These are phyloP conservation scores for Catharus ustulatus DNA, from an alignment of 2,797 vertebrate species.

Conservation along the genomic window DNA sequence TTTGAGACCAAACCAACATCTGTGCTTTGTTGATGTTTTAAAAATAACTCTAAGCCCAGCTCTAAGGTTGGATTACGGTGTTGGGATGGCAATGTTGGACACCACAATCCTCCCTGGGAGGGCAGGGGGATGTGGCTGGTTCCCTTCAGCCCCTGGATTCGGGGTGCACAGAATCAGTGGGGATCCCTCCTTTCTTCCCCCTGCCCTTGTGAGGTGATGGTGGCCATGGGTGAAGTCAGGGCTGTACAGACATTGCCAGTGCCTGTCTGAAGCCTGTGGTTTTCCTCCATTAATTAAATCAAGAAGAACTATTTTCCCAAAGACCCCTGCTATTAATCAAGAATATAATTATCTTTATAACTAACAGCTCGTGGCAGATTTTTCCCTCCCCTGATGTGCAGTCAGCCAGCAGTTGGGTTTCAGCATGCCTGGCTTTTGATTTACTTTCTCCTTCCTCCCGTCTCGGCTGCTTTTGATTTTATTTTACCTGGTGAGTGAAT, in stretches of 20 bases:
- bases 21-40: neutral
- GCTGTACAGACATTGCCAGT: neutral
- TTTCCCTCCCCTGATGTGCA: neutral
- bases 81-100: fast-evolving
- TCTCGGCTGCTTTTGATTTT: neutral
- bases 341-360: slow-evolving; percentile 18
- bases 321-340: neutral
- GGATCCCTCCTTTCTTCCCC: neutral
- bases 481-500: neutral
- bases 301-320: neutral
- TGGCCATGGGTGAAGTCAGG: neutral
- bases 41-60: neutral
- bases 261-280: neutral
- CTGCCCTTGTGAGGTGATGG: neutral
- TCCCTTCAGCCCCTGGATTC: neutral
- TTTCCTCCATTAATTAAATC: neutral
- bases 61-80: neutral
- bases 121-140: neutral
- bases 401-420: neutral
- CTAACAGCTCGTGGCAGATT: neutral
- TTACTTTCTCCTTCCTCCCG: neutral
- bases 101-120: neutral
- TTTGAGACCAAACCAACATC: fast-evolving
- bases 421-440: neutral
- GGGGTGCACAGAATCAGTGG: neutral